Conservation (phyloP, 2,113 vertebrate genomes). For the Naja naja region DNA sequence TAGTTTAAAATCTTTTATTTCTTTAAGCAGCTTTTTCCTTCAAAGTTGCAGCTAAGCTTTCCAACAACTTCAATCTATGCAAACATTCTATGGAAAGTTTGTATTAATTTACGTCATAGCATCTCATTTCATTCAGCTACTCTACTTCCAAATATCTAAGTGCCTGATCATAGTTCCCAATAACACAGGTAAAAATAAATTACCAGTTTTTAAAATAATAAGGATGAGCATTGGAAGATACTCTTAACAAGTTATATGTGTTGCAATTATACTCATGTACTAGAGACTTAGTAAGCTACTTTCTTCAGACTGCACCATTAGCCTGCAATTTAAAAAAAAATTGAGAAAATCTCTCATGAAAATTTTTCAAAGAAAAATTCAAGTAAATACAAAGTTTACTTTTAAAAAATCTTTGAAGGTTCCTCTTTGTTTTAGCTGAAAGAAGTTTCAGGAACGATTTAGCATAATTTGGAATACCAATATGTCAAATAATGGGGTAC, state of each 20-base stretch:
- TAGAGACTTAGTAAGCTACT: not conserved
- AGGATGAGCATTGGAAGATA: not conserved
- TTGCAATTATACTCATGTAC: not conserved
- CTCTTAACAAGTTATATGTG: not conserved
- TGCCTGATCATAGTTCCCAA: not conserved
- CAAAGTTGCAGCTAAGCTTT: not conserved
- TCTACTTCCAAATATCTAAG: not conserved
- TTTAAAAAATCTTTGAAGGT: not conserved
- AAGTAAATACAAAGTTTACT: not conserved
- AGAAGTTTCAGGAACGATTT: not conserved
- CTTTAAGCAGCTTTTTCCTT: constrained; percentile 11
- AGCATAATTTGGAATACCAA: not conserved
- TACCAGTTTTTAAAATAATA: not conserved
- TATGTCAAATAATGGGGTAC: not conserved
- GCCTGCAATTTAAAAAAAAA: not conserved
- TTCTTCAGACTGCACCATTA: not conserved
- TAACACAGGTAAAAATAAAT: not conserved
- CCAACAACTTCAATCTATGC: not conserved
- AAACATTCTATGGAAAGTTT: not conserved
- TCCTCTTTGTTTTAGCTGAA: not conserved
- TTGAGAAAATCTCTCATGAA: not conserved
- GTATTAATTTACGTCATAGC: not conserved
- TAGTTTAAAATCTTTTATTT: constrained; percentile 13
- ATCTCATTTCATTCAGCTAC: not conserved
- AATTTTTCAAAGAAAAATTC: not conserved